Evolutionary conservation across 2,113 vertebrate genomes (phyloP).

Genomic region (Eudyptes chrysolophus): DNA sequence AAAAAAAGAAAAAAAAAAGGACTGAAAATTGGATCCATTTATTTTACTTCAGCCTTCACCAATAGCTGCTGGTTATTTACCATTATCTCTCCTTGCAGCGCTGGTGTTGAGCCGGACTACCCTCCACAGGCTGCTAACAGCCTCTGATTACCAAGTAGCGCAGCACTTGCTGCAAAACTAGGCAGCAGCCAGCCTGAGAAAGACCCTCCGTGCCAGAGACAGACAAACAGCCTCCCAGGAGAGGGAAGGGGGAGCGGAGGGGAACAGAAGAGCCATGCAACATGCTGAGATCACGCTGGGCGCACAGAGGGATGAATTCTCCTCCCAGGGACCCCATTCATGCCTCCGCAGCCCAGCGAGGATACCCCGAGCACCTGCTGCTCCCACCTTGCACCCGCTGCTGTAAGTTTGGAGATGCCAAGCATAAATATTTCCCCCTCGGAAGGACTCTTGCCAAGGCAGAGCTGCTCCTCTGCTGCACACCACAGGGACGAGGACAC

Average conservation of each 20-base stretch:
- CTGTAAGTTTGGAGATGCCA: not conserved
- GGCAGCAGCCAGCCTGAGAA: not conserved
- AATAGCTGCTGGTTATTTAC: conserved; percentile 50
- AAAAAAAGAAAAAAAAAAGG: not conserved
- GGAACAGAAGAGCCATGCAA: not conserved
- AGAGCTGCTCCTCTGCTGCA: not conserved
- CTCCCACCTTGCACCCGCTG: not conserved
- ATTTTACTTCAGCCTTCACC: conserved; percentile 19
- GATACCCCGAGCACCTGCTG: not conserved
- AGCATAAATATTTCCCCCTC: not conserved
- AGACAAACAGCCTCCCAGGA: not conserved
- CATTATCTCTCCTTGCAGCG: conserved; percentile 32
- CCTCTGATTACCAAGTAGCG: not conserved
- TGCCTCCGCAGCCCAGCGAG: not conserved
- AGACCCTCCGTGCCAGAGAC: not conserved
- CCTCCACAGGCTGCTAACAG: conserved; percentile 16
- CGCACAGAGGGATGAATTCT: not conserved
- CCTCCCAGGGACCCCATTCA: not conserved
- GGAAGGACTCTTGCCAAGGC: not conserved
- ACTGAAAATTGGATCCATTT: conserved; percentile 9
- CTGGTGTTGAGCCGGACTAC: not conserved
- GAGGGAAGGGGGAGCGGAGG: not conserved
- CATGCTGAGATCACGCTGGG: fast-evolving
- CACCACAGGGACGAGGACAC: not conserved
- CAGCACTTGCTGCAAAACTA: not conserved